Evolutionary conservation across 2,113 vertebrate genomes (phyloP).

Genomic region (Phylloscopus trochiloides): DNA sequence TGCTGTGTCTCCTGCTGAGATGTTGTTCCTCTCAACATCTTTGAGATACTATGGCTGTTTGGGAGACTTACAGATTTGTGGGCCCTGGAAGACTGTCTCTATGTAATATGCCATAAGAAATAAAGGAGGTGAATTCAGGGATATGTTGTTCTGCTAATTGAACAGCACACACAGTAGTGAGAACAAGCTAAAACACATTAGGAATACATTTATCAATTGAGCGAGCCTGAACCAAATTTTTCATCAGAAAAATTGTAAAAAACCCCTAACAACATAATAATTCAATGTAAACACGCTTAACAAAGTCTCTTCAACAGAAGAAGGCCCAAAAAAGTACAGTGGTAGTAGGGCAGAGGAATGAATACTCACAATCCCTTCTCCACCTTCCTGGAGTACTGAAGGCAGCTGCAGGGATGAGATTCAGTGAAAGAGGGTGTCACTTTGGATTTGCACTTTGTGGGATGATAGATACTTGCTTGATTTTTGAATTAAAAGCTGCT

Average conservation of each 20-base stretch:
- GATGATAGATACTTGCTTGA: not conserved
- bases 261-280: accelerated
- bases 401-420: not conserved
- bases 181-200: not conserved
- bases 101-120: not conserved
- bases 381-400: not conserved
- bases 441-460: not conserved
- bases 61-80: not conserved
- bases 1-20: not conserved
- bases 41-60: not conserved
- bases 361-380: not conserved
- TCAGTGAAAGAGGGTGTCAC: not conserved
- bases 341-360: not conserved
- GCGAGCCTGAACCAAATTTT: not conserved
- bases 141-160: not conserved
- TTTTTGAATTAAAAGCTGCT: not conserved
- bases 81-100: not conserved
- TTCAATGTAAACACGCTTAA: not conserved
- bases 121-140: not conserved
- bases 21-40: not conserved
- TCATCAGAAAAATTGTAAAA: not conserved
- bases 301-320: not conserved
- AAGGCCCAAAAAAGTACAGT: not conserved
- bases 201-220: not conserved
- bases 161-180: not conserved